Evolutionary conservation across 2,113 vertebrate species (phyloP).

Genomic region (Lasiurus cinereus): DNA sequence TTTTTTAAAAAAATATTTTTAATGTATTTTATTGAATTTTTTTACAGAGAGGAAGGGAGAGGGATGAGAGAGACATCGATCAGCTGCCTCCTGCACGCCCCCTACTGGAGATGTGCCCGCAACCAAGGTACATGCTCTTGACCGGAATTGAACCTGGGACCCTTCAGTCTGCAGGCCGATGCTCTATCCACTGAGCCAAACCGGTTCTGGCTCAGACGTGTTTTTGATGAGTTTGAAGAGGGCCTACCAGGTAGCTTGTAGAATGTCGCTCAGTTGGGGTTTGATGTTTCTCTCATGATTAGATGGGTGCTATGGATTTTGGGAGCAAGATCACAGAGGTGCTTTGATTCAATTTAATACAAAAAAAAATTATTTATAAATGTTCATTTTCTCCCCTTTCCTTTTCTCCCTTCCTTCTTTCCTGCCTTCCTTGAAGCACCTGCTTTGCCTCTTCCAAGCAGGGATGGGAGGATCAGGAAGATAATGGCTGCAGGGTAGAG

Average conservation of each 20-base stretch:
- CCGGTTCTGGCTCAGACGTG: too few species aligned
- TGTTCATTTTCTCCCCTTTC: neutral
- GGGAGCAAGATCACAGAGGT: neutral
- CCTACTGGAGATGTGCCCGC: too few species aligned
- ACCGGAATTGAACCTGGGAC: too few species aligned
- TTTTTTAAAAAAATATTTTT: too few species aligned
- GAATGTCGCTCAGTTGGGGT: neutral
- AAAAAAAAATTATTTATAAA: slow-evolving; percentile 33
- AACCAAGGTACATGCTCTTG: too few species aligned
- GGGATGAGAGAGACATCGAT: too few species aligned
- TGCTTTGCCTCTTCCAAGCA: neutral
- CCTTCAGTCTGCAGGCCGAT: too few species aligned
- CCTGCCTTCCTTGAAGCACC: too few species aligned
- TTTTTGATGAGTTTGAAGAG: neutral
- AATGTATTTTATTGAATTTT: too few species aligned
- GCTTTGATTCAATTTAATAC: neutral
- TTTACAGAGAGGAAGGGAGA: too few species aligned
- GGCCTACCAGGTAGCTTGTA: neutral
- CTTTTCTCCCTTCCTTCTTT: neutral
- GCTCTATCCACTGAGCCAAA: too few species aligned
- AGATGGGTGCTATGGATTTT: neutral
- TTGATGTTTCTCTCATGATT: neutral
- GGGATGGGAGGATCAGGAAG: neutral
- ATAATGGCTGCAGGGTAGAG: neutral
- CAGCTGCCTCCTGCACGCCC: too few species aligned